Percentiles rank a stretch among this genome's conserved stretches.
These are phyloP conservation scores for Tauraco erythrolophus DNA, from an alignment of 2,113 vertebrate species.

Conservation along the genomic window DNA sequence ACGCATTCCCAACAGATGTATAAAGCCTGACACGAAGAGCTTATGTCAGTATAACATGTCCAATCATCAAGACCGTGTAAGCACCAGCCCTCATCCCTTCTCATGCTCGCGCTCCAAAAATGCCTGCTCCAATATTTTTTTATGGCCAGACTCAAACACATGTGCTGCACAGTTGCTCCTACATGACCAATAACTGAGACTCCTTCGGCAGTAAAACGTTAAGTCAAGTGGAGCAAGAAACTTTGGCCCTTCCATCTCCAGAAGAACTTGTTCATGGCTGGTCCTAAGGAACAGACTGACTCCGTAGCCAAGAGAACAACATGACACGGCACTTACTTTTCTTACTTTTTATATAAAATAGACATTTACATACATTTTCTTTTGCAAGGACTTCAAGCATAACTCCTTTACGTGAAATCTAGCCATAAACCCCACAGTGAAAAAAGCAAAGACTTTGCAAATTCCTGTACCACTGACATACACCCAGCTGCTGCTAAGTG, in stretches of 20 bases:
- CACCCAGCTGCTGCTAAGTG: constrained; percentile 38
- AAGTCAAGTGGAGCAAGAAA: neutral
- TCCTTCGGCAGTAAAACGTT: neutral
- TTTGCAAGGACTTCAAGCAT: constrained; percentile 56
- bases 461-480: constrained; percentile 48
- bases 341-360: constrained; percentile 81
- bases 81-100: neutral
- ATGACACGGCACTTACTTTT: constrained; percentile 23
- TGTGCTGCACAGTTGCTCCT: neutral
- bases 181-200: neutral
- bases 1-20: neutral
- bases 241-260: neutral
- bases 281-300: neutral
- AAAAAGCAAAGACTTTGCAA: constrained; percentile 54
- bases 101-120: neutral
- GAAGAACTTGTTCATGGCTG: neutral
- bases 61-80: neutral
- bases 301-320: constrained; percentile 15
- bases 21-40: neutral
- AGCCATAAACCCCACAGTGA: constrained; percentile 48
- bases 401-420: constrained; percentile 59
- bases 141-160: neutral
- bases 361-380: constrained; percentile 76
- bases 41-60: neutral
- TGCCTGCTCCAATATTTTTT: neutral